A percentile compares a stretch with the other conserved stretches of the same genome.
Evolutionary conservation across 2,797 vertebrate species (phyloP).

Genomic region (Pseudochirops corinnae): DNA sequence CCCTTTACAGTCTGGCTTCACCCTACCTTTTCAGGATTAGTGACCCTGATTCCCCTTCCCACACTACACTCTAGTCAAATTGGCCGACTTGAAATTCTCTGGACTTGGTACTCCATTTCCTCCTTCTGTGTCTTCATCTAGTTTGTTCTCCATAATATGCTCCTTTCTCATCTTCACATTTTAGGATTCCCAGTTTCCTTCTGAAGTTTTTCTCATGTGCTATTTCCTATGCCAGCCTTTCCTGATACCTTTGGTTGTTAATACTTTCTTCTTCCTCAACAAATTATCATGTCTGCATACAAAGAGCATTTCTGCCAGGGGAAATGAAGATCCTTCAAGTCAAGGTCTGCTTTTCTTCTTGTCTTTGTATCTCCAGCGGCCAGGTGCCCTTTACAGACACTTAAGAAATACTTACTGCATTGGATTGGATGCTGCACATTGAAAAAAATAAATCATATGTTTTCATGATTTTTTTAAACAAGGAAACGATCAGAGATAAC

Average conservation of each 20-base stretch:
- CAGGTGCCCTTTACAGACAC: neutral
- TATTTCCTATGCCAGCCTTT: neutral
- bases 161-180: neutral
- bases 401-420: neutral
- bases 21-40: neutral
- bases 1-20: neutral
- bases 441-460: neutral
- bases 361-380: neutral
- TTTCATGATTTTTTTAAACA: neutral
- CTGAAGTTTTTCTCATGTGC: neutral
- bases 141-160: neutral
- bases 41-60: neutral
- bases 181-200: neutral
- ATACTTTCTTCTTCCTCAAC: neutral
- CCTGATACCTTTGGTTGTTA: neutral
- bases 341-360: neutral
- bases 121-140: neutral
- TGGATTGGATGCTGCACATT: neutral
- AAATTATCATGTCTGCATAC: neutral
- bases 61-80: neutral
- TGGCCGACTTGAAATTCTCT: neutral
- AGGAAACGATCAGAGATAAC: neutral
- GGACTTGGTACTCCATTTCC: neutral
- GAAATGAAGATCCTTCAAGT: neutral
- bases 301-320: neutral